Evolutionary conservation across 2,888 invertebrate species (phyloP), one percentile per base, ranked within the genome.

Genomic region (Anthophora plumipes): DNA sequence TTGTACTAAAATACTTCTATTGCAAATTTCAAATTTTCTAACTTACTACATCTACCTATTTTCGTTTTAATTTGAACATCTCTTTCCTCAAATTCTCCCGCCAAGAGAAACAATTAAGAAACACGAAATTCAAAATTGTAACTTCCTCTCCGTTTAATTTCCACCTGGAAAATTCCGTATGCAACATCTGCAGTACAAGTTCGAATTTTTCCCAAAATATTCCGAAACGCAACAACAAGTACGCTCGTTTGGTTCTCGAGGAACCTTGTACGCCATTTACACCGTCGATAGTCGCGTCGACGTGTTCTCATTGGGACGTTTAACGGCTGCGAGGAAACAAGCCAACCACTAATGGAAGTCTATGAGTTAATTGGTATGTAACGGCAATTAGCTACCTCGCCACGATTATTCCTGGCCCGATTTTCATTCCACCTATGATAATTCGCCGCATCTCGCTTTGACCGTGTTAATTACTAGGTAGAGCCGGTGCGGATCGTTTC

Each of bases 301-400:
- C 64, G 63, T 69, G 77, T 67, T 76, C 59, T 68, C 78, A 57
- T 69, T 37, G 76, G 31, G 17, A 69, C 77, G 79, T 66, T 54
- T 48, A 64, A 77, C 77, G 25, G 69, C 69, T 48, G 50, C 60
- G 43, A 50, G 46, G 80, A 46, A 68, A 76, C 76, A 57, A 68
- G 57, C 2, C 73, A 61, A 50, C 72, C 74, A 54, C 66, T 80
- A 83, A 87, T 78, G 85, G 69, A 81, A 83, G 83, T 85, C 76
- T 77, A 76, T 59, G 80, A 77, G 77, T 83, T 85, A 85, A 86
- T 86, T 87, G 83, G 80, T 78, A 79, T 83, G 73, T 67, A 72
- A 71, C 83, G 52, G 80, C 81, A 87, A 85, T 86, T 86, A 86
- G 67, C 78, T 61, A 74, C 82, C 83, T 68, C 69, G 50, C 70